These are phyloP conservation scores for Protaetia brevitarsis DNA, from an alignment of 1,140 invertebrate species.

Conservation along the genomic window DNA sequence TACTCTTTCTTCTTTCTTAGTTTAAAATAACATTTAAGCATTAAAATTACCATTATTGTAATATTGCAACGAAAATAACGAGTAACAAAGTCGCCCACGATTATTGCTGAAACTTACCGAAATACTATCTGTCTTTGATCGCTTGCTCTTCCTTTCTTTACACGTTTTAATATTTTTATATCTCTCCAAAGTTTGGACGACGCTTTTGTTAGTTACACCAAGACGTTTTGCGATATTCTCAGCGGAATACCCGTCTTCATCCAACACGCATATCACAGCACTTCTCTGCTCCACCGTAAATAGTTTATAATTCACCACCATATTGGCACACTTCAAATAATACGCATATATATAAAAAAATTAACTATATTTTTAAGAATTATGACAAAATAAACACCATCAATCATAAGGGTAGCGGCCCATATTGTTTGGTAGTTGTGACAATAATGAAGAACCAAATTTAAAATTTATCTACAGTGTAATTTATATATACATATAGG, in stretches of 20 bases:
- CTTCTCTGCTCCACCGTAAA: neutral
- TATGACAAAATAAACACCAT: no score
- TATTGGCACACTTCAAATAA: neutral
- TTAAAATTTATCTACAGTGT: no score
- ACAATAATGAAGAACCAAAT: no score
- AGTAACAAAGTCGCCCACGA: no score
- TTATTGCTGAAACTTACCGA: neutral
- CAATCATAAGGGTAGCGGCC: no score
- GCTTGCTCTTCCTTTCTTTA: neutral
- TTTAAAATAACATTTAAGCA: no score
- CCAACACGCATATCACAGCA: neutral
- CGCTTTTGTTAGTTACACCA: neutral
- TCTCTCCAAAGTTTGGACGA: neutral
- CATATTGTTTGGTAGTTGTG: no score
- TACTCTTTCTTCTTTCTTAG: no score
- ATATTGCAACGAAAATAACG: no score
- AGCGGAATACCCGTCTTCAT: neutral
- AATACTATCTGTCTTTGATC: neutral
- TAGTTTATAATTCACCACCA: neutral
- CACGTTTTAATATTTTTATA: neutral
- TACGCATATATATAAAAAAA: neutral
- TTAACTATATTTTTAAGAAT: no score
- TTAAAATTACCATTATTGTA: no score
- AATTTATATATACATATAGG: no score
- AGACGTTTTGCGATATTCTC: neutral